Evolutionary conservation across 2,888 invertebrate species (phyloP).

Genomic region (Leptarthrus brevirostris): DNA sequence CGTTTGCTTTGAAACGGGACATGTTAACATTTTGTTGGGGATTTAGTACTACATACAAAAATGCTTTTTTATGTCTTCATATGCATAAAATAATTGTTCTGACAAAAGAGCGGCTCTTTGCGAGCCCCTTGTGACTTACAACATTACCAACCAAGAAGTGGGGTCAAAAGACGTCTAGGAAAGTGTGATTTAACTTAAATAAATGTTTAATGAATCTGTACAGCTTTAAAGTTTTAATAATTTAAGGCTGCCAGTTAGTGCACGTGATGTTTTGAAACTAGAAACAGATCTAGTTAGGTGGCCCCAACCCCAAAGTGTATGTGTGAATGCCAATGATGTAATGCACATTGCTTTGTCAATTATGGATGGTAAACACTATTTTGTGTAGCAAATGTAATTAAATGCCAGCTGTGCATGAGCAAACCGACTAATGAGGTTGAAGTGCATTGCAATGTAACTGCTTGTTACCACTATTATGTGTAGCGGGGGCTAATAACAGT

Average conservation of each 20-base stretch:
- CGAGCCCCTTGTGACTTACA: conserved; percentile 7
- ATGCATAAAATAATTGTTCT: conserved; percentile 43
- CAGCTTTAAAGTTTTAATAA: background rate
- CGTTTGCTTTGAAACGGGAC: conserved; percentile 28
- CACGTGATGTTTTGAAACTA: background rate
- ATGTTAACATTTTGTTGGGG: conserved; percentile 39
- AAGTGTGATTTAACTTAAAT: conserved; percentile 29
- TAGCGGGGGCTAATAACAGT: background rate
- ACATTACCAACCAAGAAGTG: background rate
- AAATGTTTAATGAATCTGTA: conserved; percentile 12
- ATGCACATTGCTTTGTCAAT: conserved; percentile 18
- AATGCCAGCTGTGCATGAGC: conserved; percentile 13
- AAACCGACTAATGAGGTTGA: background rate
- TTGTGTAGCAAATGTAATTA: conserved; percentile 27
- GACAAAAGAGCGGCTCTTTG: conserved; percentile 16
- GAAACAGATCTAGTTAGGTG: background rate
- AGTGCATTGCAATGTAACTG: background rate
- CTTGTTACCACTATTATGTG: background rate
- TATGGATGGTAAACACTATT: conserved; percentile 24
- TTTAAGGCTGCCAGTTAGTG: background rate
- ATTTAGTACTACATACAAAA: conserved; percentile 31
- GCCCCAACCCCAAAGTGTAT: background rate
- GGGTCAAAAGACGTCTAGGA: background rate
- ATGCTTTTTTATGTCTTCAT: conserved; percentile 48
- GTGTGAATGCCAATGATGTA: conserved; percentile 8